Evolutionary conservation across 2,888 invertebrate genomes (phyloP), one percentile per base, ranked within the genome.

Genomic region (Drosophila acutilabella): DNA sequence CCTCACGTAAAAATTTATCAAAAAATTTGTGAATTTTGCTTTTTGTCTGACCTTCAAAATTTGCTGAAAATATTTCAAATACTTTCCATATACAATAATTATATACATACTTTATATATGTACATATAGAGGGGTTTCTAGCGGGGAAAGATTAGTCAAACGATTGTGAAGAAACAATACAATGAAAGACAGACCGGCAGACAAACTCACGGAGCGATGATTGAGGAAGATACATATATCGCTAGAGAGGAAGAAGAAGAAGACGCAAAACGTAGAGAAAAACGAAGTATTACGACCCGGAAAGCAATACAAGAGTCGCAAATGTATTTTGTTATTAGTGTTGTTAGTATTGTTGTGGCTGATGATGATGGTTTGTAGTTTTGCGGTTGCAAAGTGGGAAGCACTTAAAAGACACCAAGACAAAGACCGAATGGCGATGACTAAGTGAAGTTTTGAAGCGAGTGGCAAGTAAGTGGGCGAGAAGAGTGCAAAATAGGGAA

Each of bases 351-450:
- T 18, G 48, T 57, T 47, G 18, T 10, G 6, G 52, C 11, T 26
- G 53, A 14, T 26, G 53, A 4, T 42, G 42, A 8, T 44, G 30
- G 33, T 18, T 50, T 14, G 30, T 45, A 70, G 62, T 62, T 82
- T 74, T 82, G 80, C 69, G 86, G 86, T 66, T 81, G 53, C 67
- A 64, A 70, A 77, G 73, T 71, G 80, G 64, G 62, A 71, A 79
- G 66, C 80, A 79, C 85, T 80, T 81, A 68, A 64, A 53, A 61
- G 54, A 69, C 53, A 67, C 45, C 45, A 66, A 65, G 54, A 48
- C 36, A 53, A 50, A 36, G 69, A 64, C 50, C 50, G 54, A 59
- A 53, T 13, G 44, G 13, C 48, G 62, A 62, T 58, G 64, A 64
- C 50, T 58, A 58, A 58, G 53, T 54, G 56, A 40, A 48, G 56